Evolutionary conservation across 2,797 vertebrate species (phyloP).

Genomic region (Yasuhikotakia modesta): DNA sequence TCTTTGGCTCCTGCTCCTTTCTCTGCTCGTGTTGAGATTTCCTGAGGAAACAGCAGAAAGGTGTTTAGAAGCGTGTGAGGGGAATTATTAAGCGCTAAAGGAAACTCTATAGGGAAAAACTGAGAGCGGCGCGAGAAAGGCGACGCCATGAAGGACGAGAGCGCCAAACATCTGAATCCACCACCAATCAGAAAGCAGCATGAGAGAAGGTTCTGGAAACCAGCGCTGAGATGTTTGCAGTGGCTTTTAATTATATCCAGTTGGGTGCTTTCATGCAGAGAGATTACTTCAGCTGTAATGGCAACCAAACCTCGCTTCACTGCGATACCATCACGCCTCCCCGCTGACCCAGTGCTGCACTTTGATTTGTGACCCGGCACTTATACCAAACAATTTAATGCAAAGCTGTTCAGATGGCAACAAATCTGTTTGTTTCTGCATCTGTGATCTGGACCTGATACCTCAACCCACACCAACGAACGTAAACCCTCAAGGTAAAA

Average conservation of each 20-base stretch:
- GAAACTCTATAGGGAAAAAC: not conserved
- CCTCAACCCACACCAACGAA: too few species aligned
- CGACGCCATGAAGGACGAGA: too few species aligned
- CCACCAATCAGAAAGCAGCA: slow-evolving; percentile 64
- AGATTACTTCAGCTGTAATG: slow-evolving; percentile 80
- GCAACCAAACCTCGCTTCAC: slow-evolving; percentile 68
- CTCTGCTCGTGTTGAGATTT: slow-evolving; percentile 98
- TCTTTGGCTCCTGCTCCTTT: slow-evolving; percentile 99
- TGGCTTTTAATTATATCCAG: slow-evolving; percentile 77
- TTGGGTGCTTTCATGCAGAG: slow-evolving; percentile 73
- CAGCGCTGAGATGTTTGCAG: too few species aligned
- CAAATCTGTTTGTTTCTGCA: too few species aligned
- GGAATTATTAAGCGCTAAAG: slow-evolving; percentile 26
- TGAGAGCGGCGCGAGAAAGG: too few species aligned
- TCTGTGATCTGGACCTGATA: not conserved
- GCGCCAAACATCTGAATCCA: slow-evolving; percentile 63
- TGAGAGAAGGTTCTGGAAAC: slow-evolving; percentile 60
- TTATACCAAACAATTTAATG: not conserved
- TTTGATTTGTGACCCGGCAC: slow-evolving; percentile 12
- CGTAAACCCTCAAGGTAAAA: not conserved
- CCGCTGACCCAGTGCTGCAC: not conserved
- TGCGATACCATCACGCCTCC: not conserved
- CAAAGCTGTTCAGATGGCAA: too few species aligned
- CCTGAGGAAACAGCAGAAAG: slow-evolving; percentile 74
- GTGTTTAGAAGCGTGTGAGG: not conserved